A percentile compares a stretch with the other conserved stretches of the same genome.
phyloP scores from a whole-genome alignment of 2,888 invertebrate genomes.

The Aproaerema taeniolella region DNA sequence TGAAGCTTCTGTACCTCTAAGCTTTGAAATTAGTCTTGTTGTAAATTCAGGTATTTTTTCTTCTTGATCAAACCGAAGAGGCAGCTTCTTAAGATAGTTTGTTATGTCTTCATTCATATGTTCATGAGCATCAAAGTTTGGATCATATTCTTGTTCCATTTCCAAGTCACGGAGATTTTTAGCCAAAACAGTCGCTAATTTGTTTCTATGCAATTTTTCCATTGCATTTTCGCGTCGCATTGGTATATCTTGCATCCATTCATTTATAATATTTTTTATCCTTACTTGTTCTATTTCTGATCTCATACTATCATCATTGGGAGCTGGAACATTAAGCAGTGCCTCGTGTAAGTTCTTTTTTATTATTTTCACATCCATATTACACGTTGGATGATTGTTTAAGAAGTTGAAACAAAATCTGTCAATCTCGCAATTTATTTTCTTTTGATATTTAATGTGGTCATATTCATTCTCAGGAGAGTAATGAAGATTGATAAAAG shows the following conservation, averaged over 20 bases:
- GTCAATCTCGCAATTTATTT: slow-evolving; percentile 35
- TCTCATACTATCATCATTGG: slow-evolving; percentile 35
- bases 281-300: slow-evolving; percentile 37
- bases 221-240: slow-evolving; percentile 23
- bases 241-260: slow-evolving; percentile 38
- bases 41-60: slow-evolving; percentile 19
- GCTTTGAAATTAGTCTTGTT: slow-evolving; percentile 27
- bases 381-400: slow-evolving; percentile 29
- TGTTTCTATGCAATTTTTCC: slow-evolving; percentile 29
- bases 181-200: slow-evolving; percentile 34
- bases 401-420: slow-evolving; percentile 41
- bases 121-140: slow-evolving; percentile 18
- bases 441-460: slow-evolving; percentile 31
- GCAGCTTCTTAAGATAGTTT: slow-evolving; percentile 36
- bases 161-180: slow-evolving; percentile 41
- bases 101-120: slow-evolving; percentile 32
- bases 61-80: slow-evolving; percentile 24
- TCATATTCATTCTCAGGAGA: slow-evolving; percentile 26
- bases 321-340: slow-evolving; percentile 35
- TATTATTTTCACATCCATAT: slow-evolving; percentile 28
- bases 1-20: slow-evolving; percentile 28
- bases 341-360: slow-evolving; percentile 36
- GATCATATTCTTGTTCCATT: slow-evolving; percentile 25
- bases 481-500: slow-evolving; percentile 45
- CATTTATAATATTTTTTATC: slow-evolving; percentile 37